phyloP scores from a whole-genome alignment of 2,888 invertebrate species.

The Tachina grossa region DNA sequence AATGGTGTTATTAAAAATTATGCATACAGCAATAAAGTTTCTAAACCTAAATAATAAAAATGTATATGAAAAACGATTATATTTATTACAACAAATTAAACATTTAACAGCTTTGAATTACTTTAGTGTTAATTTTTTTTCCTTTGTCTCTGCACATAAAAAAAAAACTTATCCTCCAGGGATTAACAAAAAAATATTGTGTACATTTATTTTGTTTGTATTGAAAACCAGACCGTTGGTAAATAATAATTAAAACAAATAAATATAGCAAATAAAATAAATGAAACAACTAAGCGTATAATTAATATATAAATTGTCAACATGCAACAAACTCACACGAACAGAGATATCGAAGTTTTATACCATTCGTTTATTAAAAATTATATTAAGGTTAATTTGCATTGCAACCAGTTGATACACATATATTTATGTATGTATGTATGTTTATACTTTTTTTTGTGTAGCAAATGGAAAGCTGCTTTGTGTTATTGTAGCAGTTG shows the following conservation, averaged over 20 bases:
- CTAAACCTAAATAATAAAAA: background rate
- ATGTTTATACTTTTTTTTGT: background rate
- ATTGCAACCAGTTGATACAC: conserved; percentile 41
- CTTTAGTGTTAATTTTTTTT: conserved; percentile 3
- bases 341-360: background rate
- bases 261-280: conserved; percentile 53
- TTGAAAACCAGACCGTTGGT: conserved; percentile 62
- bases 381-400: conserved; percentile 10
- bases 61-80: background rate
- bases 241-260: conserved; percentile 67
- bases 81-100: conserved; percentile 27
- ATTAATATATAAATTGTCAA: conserved; percentile 69
- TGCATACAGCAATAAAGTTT: background rate
- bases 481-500: background rate
- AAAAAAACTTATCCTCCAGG: conserved; percentile 13
- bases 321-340: conserved; percentile 20
- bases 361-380: background rate
- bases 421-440: background rate
- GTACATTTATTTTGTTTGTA: conserved; percentile 55
- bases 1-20: too few species aligned
- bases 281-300: conserved; percentile 63
- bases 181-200: conserved; percentile 53
- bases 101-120: conserved; percentile 32
- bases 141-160: background rate
- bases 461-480: background rate